phyloP scores from a whole-genome alignment of 2,888 invertebrate genomes.

The Andrena trimmerana region DNA sequence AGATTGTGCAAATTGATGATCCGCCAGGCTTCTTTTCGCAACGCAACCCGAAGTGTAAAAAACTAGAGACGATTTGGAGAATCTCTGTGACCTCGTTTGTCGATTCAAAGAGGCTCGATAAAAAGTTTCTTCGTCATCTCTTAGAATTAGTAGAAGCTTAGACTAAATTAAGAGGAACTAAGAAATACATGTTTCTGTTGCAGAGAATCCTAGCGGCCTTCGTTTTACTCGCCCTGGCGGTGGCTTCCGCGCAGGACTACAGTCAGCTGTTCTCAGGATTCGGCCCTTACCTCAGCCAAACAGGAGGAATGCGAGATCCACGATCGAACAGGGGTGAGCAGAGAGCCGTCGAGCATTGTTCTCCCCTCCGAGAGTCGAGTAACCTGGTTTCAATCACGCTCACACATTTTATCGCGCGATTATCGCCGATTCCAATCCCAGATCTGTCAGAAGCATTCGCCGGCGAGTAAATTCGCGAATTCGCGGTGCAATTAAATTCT shows the following conservation, averaged over 20 bases:
- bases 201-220: conserved; percentile 78
- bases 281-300: conserved; percentile 77
- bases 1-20: conserved; percentile 8
- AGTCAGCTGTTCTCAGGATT: conserved; percentile 81
- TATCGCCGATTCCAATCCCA: conserved; percentile 1
- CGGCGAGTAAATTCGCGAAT: neutral
- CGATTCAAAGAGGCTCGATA: too few relatives aligned
- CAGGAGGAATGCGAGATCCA: conserved; percentile 79
- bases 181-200: conserved; percentile 47
- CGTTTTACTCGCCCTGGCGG: conserved; percentile 73
- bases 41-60: too few relatives aligned
- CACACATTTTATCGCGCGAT: neutral
- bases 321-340: conserved; percentile 82
- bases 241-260: conserved; percentile 79
- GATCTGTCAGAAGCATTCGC: neutral
- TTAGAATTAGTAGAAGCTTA: too few relatives aligned
- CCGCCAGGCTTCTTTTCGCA: too few relatives aligned
- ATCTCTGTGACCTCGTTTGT: too few relatives aligned
- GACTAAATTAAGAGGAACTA: neutral
- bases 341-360: neutral
- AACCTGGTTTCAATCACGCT: neutral
- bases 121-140: too few relatives aligned
- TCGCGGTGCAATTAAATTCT: conserved; percentile 23
- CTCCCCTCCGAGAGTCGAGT: neutral
- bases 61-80: too few relatives aligned